Conservation (phyloP, 1,140 invertebrate species). For the Drosophila takahashii region DNA sequence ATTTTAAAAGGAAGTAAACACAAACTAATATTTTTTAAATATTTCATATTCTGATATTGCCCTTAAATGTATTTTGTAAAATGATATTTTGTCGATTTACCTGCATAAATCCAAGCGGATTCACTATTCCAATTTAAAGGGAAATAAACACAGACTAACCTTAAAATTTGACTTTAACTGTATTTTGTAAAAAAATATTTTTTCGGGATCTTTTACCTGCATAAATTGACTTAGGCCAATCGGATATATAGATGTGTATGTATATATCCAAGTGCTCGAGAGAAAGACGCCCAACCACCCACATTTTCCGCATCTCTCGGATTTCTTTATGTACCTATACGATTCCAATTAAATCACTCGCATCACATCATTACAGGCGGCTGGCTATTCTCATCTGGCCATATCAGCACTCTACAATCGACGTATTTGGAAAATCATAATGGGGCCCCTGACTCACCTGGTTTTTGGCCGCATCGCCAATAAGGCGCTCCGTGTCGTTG, state of each 20-base stretch:
- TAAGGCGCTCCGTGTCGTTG: constrained; percentile 89
- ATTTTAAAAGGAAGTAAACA: no score
- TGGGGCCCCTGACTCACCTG: constrained; percentile 62
- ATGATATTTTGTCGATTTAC: no score
- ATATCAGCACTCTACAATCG: constrained; percentile 3
- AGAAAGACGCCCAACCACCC: constrained; percentile 10
- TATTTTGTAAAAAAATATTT: no score
- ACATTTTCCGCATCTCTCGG: constrained; percentile 1
- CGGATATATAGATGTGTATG: no score
- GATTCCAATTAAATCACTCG: constrained; percentile 20
- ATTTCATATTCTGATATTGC: no score
- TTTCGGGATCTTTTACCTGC: no score
- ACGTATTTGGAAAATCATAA: constrained; percentile 29
- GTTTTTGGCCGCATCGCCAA: constrained; percentile 85
- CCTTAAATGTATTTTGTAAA: no score
- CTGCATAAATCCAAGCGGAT: no score
- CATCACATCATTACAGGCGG: background rate
- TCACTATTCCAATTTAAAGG: no score
- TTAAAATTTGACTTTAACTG: background rate
- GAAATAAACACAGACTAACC: no score
- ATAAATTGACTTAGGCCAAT: no score
- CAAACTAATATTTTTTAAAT: no score
- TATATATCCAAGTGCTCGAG: background rate
- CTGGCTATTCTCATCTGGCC: background rate
- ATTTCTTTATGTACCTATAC: constrained; percentile 5